A percentile compares a stretch with the other conserved stretches of the same genome.
phyloP scores from a whole-genome alignment of 1,140 invertebrate genomes.

The Caligus rogercresseyi region DNA sequence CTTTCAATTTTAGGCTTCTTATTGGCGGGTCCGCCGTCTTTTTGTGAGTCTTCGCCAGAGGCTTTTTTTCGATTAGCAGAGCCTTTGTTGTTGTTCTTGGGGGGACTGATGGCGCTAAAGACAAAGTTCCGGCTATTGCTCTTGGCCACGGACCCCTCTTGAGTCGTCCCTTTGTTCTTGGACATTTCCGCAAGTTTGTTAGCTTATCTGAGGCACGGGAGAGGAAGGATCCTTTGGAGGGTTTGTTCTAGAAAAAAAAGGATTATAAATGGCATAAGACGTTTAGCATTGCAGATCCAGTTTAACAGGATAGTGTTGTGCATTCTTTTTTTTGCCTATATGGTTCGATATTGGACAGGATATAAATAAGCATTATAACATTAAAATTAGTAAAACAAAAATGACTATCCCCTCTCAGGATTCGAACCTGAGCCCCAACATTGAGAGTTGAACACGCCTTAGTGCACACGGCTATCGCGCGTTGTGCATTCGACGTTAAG shows the following conservation, averaged over 20 bases:
- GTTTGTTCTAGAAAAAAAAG: background rate
- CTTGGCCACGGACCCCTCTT: slow-evolving; percentile 4
- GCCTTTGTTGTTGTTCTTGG: background rate
- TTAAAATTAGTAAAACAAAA: too few relatives aligned
- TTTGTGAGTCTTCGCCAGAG: background rate
- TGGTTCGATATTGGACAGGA: too few relatives aligned
- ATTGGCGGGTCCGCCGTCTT: background rate
- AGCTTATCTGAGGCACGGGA: slow-evolving; percentile 6
- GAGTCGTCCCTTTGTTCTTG: slow-evolving; percentile 8
- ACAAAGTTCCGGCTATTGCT: slow-evolving; percentile 11
- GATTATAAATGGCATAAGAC: background rate
- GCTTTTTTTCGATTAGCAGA: background rate
- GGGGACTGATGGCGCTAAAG: slow-evolving; percentile 8
- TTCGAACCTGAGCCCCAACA: too few relatives aligned
- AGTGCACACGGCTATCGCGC: too few relatives aligned
- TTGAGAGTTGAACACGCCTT: too few relatives aligned
- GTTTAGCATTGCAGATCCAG: too few relatives aligned
- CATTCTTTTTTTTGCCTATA: too few relatives aligned
- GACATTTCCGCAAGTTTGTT: slow-evolving; percentile 8
- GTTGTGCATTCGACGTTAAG: too few relatives aligned
- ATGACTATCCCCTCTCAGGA: too few relatives aligned
- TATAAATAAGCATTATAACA: too few relatives aligned
- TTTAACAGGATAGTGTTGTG: too few relatives aligned
- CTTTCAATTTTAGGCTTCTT: background rate
- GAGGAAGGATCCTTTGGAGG: slow-evolving; percentile 5